Conservation (phyloP, 2,113 vertebrate genomes). For the Emydura subglobosa region DNA sequence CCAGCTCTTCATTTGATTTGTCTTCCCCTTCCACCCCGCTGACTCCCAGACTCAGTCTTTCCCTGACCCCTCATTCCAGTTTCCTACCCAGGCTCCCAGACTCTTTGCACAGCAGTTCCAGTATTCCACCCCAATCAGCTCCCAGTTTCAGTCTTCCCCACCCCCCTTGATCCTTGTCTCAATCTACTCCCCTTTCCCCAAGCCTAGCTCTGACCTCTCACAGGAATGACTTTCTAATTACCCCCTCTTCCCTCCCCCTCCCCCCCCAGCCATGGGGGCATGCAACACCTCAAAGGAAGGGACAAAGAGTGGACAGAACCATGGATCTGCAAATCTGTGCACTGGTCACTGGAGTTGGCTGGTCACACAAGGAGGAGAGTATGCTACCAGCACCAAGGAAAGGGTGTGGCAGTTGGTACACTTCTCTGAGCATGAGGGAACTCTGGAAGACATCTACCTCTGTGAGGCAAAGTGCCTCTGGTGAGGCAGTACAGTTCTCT, state of each 20-base stretch:
- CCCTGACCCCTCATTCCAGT: background rate
- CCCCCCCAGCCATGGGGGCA: background rate
- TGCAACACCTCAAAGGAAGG: background rate
- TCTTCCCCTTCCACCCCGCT: background rate
- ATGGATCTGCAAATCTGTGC: background rate
- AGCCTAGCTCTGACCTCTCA: background rate
- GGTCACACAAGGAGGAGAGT: background rate
- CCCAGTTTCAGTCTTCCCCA: background rate
- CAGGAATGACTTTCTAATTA: background rate
- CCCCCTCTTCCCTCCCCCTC: too few relatives aligned
- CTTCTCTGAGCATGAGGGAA: background rate
- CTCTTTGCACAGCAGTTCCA: background rate
- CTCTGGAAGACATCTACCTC: background rate
- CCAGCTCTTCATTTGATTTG: too few relatives aligned
- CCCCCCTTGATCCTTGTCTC: background rate
- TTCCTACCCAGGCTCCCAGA: background rate
- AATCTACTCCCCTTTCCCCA: background rate
- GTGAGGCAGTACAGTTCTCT: fast-evolving
- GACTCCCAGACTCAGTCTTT: background rate
- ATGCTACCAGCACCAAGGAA: background rate
- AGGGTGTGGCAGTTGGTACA: background rate
- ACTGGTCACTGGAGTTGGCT: background rate
- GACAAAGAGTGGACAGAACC: background rate
- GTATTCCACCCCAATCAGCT: background rate
- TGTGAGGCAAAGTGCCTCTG: fast-evolving